These are phyloP conservation scores for Calonectris borealis DNA, from an alignment of 2,113 vertebrate genomes.

Conservation along the genomic window DNA sequence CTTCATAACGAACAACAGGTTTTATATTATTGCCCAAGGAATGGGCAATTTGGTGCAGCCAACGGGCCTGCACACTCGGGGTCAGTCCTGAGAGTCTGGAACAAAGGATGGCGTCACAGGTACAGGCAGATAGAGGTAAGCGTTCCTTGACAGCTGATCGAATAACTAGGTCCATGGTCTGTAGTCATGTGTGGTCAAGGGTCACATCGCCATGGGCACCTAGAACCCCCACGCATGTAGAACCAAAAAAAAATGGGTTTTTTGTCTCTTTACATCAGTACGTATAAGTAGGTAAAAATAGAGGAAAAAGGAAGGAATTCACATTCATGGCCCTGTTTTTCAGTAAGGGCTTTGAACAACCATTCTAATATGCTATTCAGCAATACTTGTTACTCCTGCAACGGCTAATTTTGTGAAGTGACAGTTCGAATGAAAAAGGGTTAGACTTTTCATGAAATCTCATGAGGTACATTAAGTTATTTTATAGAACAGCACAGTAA, in stretches of 20 bases:
- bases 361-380: not conserved
- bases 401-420: not conserved
- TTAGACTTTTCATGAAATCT: constrained; percentile 31
- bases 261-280: not conserved
- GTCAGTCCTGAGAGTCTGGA: not conserved
- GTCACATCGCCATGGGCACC: not conserved
- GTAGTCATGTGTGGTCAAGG: not conserved
- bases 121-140: not conserved
- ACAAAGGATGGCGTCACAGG: not conserved
- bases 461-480: constrained; percentile 33
- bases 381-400: not conserved
- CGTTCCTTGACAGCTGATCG: not conserved
- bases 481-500: constrained; percentile 32
- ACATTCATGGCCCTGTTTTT: not conserved
- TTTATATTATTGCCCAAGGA: too few species aligned
- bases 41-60: not conserved
- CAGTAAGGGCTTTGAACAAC: not conserved
- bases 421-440: constrained; percentile 3
- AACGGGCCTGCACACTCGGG: not conserved
- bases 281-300: not conserved
- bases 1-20: not conserved
- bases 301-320: not conserved
- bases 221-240: fast-evolving
- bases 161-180: not conserved
- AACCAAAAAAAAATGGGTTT: too few species aligned